Conservation (phyloP, 1,140 invertebrate genomes). For the Dendrolimus kikuchii region DNA sequence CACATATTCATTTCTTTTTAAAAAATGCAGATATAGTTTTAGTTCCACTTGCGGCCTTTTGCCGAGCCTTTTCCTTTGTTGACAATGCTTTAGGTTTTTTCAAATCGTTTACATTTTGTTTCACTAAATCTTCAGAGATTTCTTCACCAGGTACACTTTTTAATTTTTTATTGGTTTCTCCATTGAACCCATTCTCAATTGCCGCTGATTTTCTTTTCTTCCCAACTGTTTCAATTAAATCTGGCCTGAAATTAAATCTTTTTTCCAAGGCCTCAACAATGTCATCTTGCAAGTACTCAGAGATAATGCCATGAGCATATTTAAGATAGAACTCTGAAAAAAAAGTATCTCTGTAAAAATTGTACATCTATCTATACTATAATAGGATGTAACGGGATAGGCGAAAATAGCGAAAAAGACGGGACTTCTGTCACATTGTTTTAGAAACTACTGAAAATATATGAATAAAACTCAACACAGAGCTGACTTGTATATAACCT, state of each 20-base stretch:
- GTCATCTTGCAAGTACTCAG: slow-evolving; percentile 80
- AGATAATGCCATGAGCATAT: slow-evolving; percentile 80
- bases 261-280: slow-evolving; percentile 75
- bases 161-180: slow-evolving; percentile 29
- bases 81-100: slow-evolving; percentile 44
- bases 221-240: slow-evolving; percentile 59
- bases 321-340: slow-evolving; percentile 76
- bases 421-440: no score
- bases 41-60: slow-evolving; percentile 81
- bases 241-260: slow-evolving; percentile 75
- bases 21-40: slow-evolving; percentile 85
- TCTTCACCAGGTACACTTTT: slow-evolving; percentile 23
- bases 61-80: slow-evolving; percentile 80
- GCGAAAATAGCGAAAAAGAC: no score
- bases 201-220: slow-evolving; percentile 75
- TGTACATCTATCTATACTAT: no score
- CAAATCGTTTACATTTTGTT: slow-evolving; percentile 35
- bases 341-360: slow-evolving; percentile 2
- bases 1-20: slow-evolving; percentile 46
- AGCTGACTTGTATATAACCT: no score
- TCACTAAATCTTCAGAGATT: slow-evolving; percentile 18
- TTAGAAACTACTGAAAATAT: no score
- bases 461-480: no score
- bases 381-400: no score
- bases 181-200: slow-evolving; percentile 32